phyloP scores from a whole-genome alignment of 2,797 vertebrate species.

The Pangasius macronema region DNA sequence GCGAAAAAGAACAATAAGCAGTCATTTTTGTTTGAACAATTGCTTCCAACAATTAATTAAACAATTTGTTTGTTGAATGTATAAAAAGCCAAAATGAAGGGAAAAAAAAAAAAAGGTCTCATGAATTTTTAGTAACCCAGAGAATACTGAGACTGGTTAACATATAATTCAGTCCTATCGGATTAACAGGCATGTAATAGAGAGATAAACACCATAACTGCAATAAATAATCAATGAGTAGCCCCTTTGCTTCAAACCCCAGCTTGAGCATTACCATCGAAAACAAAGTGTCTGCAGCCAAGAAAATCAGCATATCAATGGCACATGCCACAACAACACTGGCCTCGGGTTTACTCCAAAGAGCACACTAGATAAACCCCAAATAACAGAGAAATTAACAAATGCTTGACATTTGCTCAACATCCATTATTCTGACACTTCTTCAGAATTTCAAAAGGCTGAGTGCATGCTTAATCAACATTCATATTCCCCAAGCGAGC shows the following conservation, averaged over 20 bases:
- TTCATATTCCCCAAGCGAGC: constrained; percentile 98
- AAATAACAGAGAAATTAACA: constrained; percentile 99
- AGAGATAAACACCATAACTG: constrained; percentile 68
- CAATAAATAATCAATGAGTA: constrained; percentile 83
- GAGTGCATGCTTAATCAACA: constrained; percentile 99
- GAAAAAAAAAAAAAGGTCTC: not conserved
- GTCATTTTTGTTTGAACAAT: not conserved
- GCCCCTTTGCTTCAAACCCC: constrained; percentile 65
- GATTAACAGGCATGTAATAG: constrained; percentile 70
- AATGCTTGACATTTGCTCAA: constrained; percentile 99
- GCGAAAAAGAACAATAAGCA: not conserved
- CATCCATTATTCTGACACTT: constrained; percentile 99
- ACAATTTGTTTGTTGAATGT: not conserved
- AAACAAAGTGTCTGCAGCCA: constrained; percentile 88
- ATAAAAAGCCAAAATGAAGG: not conserved
- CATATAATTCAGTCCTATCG: constrained; percentile 61
- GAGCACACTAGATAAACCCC: constrained; percentile 98
- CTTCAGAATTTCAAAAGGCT: constrained; percentile 99
- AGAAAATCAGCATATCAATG: constrained; percentile 99
- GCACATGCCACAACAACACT: constrained; percentile 92
- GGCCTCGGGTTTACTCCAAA: constrained; percentile 67
- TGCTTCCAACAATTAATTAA: not conserved
- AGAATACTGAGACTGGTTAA: constrained; percentile 52
- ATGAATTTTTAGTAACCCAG: constrained; percentile 39
- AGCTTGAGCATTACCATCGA: constrained; percentile 75